Base-by-base conservation (phyloP, 2,113 vertebrate species). In the Gulo gulo region DNA sequence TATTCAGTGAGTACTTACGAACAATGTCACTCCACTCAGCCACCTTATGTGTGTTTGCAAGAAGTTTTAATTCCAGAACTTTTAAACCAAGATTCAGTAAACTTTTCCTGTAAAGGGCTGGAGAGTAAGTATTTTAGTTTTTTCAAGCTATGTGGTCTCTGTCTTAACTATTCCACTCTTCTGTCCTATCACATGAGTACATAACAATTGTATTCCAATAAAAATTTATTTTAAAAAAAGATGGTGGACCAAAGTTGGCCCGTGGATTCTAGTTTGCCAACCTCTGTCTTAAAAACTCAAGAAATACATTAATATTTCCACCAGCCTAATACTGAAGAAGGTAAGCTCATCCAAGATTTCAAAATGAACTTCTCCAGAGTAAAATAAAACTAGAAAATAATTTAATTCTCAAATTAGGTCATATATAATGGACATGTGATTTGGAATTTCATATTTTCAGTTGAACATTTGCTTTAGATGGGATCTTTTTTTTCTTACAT, bases 381-480 rank as follows among this genome's bases (percentile, higher is more conserved):
- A 52, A 94, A 92, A 88, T 31, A 82, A 88, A 96, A 95, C 20
- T 85, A 29, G 47, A 67, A 45, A 69, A 92, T 87, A 87, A 61
- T 65, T 95, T 71, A 61, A 31, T 69, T 95, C 83, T 93, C 57
- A 92, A 96, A 97, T 24, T 67, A 94, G n/a, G 21, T 91, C 69
- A 74, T 52, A 24, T 34, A 63, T 87, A 45, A 84, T n/a, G 59
- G 31, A 80, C 7, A 18, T 45, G 24, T 71, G 24, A 45, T 96
- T 59, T 29, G 63, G 45, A 65, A 94, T 94, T 95, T 94, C 45
- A 90, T 42, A 84, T 55, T 94, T 92, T 84, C 39, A 71, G 42
- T 61, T 65, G 50, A 76, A 80, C 7, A 45, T 52, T 82, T 81
- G 69, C 61, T 91, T 76, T 79, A 67, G 59, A 57, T 59, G 81